A percentile compares a stretch with the other conserved stretches of the same genome.
These are phyloP conservation scores for Trichechus manatus DNA, from an alignment of 2,113 vertebrate genomes.

Conservation along the genomic window DNA sequence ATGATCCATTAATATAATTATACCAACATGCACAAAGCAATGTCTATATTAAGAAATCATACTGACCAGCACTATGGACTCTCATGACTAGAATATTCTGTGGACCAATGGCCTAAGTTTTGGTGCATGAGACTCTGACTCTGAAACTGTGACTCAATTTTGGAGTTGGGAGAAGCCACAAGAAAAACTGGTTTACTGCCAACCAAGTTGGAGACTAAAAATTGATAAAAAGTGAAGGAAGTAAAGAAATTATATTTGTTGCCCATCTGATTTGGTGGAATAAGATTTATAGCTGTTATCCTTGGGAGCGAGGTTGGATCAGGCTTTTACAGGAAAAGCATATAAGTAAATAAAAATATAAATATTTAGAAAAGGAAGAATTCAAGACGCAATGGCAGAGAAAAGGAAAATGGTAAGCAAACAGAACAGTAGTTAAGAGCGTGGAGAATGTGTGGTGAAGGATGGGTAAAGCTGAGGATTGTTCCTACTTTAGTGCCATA, in stretches of 20 bases:
- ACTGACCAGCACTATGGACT: too few relatives aligned
- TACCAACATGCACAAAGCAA: slow-evolving; percentile 1
- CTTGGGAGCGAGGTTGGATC: background rate
- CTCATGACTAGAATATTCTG: background rate
- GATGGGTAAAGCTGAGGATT: background rate
- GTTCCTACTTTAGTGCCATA: background rate
- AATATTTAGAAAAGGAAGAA: background rate
- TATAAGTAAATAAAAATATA: background rate
- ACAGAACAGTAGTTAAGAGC: background rate
- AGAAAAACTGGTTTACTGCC: background rate
- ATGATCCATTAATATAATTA: slow-evolving; percentile 51
- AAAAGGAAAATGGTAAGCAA: background rate
- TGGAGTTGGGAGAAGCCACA: background rate
- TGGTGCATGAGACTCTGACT: background rate
- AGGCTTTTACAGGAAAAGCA: background rate
- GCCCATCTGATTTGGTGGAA: background rate
- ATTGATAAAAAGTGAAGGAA: background rate
- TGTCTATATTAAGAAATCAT: background rate
- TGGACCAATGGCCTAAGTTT: background rate
- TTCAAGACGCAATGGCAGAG: background rate
- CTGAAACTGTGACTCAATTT: background rate
- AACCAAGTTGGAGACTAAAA: background rate
- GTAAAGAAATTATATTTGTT: background rate
- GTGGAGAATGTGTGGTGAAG: background rate
- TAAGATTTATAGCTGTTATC: background rate